phyloP scores from a whole-genome alignment of 2,797 vertebrate species.

The Enteromius treurensis region DNA sequence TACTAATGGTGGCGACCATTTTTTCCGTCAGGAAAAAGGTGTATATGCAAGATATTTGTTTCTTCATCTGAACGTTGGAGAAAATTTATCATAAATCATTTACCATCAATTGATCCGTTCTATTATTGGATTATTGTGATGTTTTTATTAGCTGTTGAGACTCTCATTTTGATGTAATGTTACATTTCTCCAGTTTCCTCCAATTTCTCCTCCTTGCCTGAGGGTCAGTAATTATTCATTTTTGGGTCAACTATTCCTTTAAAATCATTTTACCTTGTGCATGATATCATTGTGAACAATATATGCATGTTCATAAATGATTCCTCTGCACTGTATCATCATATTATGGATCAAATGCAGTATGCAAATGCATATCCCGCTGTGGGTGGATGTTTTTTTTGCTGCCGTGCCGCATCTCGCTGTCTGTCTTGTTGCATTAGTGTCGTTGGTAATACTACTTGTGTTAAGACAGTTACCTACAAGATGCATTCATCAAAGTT shows the following conservation, averaged over 20 bases:
- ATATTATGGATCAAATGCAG: background rate
- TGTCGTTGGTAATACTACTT: background rate
- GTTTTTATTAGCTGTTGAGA: background rate
- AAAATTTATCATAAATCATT: background rate
- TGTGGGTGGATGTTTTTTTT: constrained; percentile 8
- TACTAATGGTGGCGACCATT: no score
- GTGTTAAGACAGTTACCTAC: background rate
- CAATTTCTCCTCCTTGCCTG: background rate
- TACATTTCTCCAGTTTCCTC: background rate
- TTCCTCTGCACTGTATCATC: background rate
- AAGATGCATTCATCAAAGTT: background rate
- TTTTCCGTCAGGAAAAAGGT: no score
- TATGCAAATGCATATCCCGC: background rate
- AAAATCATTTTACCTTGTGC: background rate
- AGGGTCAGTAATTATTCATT: background rate
- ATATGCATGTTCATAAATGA: background rate
- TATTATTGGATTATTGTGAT: background rate
- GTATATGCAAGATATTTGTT: no score
- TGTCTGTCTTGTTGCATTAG: background rate
- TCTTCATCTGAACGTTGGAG: background rate
- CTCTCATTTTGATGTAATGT: background rate
- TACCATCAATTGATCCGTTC: background rate
- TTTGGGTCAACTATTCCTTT: background rate
- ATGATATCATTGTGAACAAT: background rate
- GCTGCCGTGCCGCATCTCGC: background rate